Conservation (phyloP, 2,888 invertebrate species). For the Xanthia togata region DNA sequence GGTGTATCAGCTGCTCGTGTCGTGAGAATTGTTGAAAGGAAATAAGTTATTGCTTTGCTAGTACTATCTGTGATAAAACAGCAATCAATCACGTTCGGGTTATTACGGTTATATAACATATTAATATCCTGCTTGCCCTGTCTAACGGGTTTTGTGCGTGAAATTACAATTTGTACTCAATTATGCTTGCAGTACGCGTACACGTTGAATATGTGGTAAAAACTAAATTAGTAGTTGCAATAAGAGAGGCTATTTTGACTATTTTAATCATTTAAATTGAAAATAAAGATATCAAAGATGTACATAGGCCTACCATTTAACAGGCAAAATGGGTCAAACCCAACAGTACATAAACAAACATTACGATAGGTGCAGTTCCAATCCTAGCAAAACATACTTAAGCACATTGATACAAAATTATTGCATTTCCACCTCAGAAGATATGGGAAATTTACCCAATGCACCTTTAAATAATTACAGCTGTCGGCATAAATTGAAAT, state of each 20-base stretch:
- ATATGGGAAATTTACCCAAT: slow-evolving; percentile 59
- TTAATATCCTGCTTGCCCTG: slow-evolving; percentile 32
- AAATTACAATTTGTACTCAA: slow-evolving; percentile 13
- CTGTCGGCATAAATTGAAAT: slow-evolving; percentile 62
- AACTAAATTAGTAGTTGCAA: background rate
- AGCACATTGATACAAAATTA: slow-evolving; percentile 53
- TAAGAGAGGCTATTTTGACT: background rate
- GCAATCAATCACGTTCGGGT: slow-evolving; percentile 44
- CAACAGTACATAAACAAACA: slow-evolving; percentile 38
- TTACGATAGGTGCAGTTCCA: slow-evolving; percentile 33
- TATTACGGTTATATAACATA: slow-evolving; percentile 40
- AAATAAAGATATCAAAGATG: slow-evolving; percentile 2
- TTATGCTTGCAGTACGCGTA: background rate
- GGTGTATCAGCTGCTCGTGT: slow-evolving; percentile 19
- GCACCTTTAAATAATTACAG: slow-evolving; percentile 57
- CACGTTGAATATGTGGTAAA: background rate
- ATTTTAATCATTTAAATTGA: background rate
- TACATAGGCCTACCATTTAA: slow-evolving; percentile 7
- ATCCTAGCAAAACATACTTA: slow-evolving; percentile 15
- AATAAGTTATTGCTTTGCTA: slow-evolving; percentile 45
- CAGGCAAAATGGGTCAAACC: slow-evolving; percentile 34
- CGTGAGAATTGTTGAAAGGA: slow-evolving; percentile 58
- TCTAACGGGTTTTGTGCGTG: slow-evolving; percentile 12
- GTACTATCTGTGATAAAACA: slow-evolving; percentile 41
- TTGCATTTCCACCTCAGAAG: slow-evolving; percentile 56